Base-by-base conservation (phyloP, 92 coral and sea anemone species). In the Palythoa grandiflora region DNA sequence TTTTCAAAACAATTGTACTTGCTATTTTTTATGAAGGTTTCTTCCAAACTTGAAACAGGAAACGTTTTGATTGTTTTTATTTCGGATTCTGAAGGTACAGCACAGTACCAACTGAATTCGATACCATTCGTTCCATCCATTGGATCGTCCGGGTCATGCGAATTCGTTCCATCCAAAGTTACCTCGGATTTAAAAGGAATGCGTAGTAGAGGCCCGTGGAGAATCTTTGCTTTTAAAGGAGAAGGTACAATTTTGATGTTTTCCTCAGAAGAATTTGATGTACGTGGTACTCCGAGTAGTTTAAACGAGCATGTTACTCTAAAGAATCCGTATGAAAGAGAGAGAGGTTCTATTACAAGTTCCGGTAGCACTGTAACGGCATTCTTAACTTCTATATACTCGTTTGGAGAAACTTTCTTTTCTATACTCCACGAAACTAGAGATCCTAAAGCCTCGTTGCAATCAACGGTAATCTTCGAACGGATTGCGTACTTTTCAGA, bases 71-170 rank as follows among this genome's bases (percentile, higher is more conserved):
- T 81, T 9, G 19, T 20, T 6, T 28, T 53, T 40, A 65, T 21
- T 28, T 81, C 63, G 38, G 38, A 59, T 65, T 47, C 4, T 9
- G 86, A n/a, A 66, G 86, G 86, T 12, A 66, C 35, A 16, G 13
- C 63, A 48, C 86, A 81, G 10, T 21, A 12, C 86, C 86, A 81
- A 1, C 16, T 11, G 9, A 81, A 68, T 3, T 20, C 39, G 5
- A 81, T 81, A 13, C 47, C 86, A 66, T 0, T 65, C 14, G 51
- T 66, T 39, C 75, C 74, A 2, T 38, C 12, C 9, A n/a, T 20
- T 44, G 86, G 75, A 14, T 81, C 86, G 71, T 81, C 86, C 5
- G 86, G 86, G 47, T 81, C 86, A 10, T 65, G 54, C n/a, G 86
- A 81, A 9, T 53, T 6, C 2, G 86, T 60, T 20, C 75, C 75